These are phyloP conservation scores for Ophion costatus DNA, from an alignment of 2,888 invertebrate genomes.

Conservation along the genomic window DNA sequence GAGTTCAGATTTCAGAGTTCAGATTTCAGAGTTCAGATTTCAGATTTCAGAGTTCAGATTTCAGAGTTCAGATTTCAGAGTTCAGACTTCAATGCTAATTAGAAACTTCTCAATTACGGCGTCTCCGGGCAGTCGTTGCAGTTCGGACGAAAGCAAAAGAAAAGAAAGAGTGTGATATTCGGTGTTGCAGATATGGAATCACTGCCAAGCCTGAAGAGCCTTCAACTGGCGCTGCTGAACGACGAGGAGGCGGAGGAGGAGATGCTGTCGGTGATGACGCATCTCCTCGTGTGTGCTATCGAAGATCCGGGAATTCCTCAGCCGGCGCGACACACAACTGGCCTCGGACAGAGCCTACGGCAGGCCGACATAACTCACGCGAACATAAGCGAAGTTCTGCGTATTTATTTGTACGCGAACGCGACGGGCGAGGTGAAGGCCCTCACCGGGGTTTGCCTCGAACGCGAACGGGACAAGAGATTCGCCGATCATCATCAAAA, in stretches of 20 bases:
- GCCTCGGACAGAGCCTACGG: constrained; percentile 94
- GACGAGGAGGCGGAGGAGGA: constrained; percentile 94
- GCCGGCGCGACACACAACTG: constrained; percentile 94
- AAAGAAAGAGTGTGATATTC: constrained; percentile 12
- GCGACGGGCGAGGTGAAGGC: constrained; percentile 94
- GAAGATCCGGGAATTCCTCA: constrained; percentile 97
- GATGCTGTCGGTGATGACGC: constrained; percentile 93
- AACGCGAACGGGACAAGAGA: constrained; percentile 91
- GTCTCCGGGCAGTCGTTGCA: too few relatives aligned
- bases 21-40: too few relatives aligned
- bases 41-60: too few relatives aligned
- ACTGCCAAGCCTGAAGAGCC: constrained; percentile 92
- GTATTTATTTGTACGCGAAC: constrained; percentile 96
- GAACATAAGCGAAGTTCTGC: constrained; percentile 95
- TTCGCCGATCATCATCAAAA: constrained; percentile 93
- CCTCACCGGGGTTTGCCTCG: constrained; percentile 91
- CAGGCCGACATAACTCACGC: constrained; percentile 95
- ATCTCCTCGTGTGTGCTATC: constrained; percentile 95
- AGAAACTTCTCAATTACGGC: too few relatives aligned
- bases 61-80: too few relatives aligned
- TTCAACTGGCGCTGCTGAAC: constrained; percentile 93
- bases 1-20: too few relatives aligned
- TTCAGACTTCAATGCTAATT: too few relatives aligned
- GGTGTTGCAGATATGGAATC: constrained; percentile 90
- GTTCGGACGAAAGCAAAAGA: neutral